Evolutionary conservation across 2,113 vertebrate species (phyloP), one percentile per base, ranked within the genome.

Genomic region (Anthoscopus minutus): DNA sequence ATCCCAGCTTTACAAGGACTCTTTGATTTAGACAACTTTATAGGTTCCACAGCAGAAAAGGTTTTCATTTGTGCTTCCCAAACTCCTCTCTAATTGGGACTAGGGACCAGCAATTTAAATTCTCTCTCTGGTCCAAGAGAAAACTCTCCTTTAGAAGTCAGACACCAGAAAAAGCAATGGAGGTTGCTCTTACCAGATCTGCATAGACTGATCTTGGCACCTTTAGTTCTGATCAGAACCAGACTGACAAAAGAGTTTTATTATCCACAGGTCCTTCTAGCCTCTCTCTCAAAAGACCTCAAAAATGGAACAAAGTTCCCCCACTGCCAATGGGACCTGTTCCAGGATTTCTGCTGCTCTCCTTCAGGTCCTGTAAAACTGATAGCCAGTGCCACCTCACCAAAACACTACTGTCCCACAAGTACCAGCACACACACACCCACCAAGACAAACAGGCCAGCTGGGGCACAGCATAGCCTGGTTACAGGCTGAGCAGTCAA

Each of bases 261-360:
- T 57, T 47, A 62, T 15, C 23, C 51, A 37, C 16, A 57, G 6
- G n/a, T 57, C 37, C 53, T 38, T 56, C 58, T 23, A 48, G 15
- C 35, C 31, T 54, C 44, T 38, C 28, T 51, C 42, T 47, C 35
- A 40, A 64, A 37, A 78, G 10, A 50, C 15, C 11, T 6, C 13
- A 53, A 70, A 70, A 86, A 70, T 2, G 69, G 30, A 51, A 50
- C 30, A 35, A 62, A 47, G 17, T 7, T 74, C 9, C 5, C 6
- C 6, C 3, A 7, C 17, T 0, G 0, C 20, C 69, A 77, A 6
- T 2, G 1, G 31, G 17, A 62, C 58, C 20, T 18, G 3, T n/a
- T 44, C 24, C 48, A 85, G 31, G 28, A 81, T 30, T 17, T 50
- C 88, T 37, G 40, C 48, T 58, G 38, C 40, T 45, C 44, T 69